Base-by-base conservation (phyloP, 2,113 vertebrate species). In the Pogonocichla stellata region DNA sequence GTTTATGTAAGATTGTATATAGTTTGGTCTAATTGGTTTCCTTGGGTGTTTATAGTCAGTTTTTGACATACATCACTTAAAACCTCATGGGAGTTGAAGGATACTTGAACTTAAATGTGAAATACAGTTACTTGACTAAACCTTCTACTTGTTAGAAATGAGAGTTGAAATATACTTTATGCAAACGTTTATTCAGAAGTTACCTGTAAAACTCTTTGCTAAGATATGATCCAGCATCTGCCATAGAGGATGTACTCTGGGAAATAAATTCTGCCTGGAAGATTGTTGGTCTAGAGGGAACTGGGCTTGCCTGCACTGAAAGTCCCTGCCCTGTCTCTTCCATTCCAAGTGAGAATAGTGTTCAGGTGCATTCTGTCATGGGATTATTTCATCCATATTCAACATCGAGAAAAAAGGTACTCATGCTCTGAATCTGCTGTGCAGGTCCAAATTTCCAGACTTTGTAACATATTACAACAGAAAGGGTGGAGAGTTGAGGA, bases 311-410 rank as follows among this genome's bases (percentile, higher is more conserved):
- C 15, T 57, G 16, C 16, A 4, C 26, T 53, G 19, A 4, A 38
- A 66, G 19, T 45, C 25, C 6, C 14, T 86, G 8, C 10, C 23
- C 14, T 57, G 7, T 48, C 33, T 50, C 17, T 61, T 78, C 28
- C 28, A 3, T 26, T 24, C 31, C 0, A 0, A 28, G 10, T 42
- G 14, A 40, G 54, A 73, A 15, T 7, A 69, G 11, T 70, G 67
- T 64, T 47, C 23, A 15, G 10, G 11, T 64, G 18, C 17, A 34
- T 45, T n/a, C 7, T 82, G 7, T 54, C 14, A 8, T 20, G 12
- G 33, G 25, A 42, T 73, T 16, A 47, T 72, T 73, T 81, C 4
- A 72, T n/a, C 22, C 9, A 12, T 33, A 26, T 67, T 51, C 36
- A 47, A 7, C 14, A 19, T 0, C 0, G 12, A 54, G 42, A 62